Evolutionary conservation across 2,888 invertebrate species (phyloP).

Genomic region (Sinelater perroti): DNA sequence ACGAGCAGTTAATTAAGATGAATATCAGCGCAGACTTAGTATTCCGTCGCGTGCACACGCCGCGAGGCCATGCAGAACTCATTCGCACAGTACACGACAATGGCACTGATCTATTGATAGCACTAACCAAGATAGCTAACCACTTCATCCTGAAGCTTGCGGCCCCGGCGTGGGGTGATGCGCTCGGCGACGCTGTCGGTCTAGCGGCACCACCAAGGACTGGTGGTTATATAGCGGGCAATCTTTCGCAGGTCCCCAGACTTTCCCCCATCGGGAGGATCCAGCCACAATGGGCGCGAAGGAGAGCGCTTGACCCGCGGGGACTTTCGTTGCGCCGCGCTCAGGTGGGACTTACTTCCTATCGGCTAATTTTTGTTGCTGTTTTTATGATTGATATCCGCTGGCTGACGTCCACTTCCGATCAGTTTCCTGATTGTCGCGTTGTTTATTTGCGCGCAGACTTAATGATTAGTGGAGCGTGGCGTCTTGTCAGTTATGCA

Average conservation of each 20-base stretch:
- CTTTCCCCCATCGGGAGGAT: conserved; percentile 50
- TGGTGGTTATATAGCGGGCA: conserved; percentile 54
- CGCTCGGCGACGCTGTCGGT: conserved; percentile 54
- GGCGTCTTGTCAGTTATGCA: not conserved
- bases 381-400: conserved; percentile 19
- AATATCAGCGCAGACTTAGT: not conserved
- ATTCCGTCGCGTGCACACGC: not conserved
- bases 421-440: conserved; percentile 14
- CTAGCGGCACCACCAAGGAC: conserved; percentile 53
- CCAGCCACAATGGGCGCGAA: conserved; percentile 21
- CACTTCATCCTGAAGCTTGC: conserved; percentile 57
- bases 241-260: conserved; percentile 50
- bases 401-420: conserved; percentile 22
- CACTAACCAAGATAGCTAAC: conserved; percentile 61
- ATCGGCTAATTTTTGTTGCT: conserved; percentile 6
- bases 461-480: conserved; percentile 10
- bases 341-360: conserved; percentile 33
- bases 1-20: conserved; percentile 19
- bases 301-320: conserved; percentile 29
- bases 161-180: conserved; percentile 47
- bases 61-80: no score
- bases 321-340: conserved; percentile 28
- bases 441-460: not conserved
- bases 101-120: conserved; percentile 25
- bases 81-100: conserved; percentile 8